Evolutionary conservation across 2,888 invertebrate species (phyloP), one percentile per base, ranked within the genome.

Genomic region (Morpho deidamia): DNA sequence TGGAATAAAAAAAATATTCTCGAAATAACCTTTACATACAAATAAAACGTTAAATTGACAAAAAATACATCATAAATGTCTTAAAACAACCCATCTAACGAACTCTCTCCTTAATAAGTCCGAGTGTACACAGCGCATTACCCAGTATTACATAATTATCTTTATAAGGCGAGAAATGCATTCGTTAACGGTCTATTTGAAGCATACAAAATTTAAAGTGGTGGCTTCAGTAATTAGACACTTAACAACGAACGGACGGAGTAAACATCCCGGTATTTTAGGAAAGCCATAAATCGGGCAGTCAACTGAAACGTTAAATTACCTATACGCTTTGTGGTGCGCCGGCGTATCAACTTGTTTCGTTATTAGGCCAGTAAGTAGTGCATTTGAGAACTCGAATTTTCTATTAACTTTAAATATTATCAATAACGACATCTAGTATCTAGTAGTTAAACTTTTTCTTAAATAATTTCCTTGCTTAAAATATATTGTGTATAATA

Each of bases 181-280:
- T 54, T 55, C 44, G 53, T 58, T 23, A 59, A 56, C 46, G 54
- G 60, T 53, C 45, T 59, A 54, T 55, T 55, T 58, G 43, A 49
- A 51, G 52, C 45, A 51, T 56, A 54, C 51, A 51, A 51, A 59
- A 44, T 12, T 12, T 35, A 39, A 51, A 44, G 44, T 51, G 61
- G 50, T 53, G 53, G 54, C 53, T 46, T 57, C 49, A 58, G 61
- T 65, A 67, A 68, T 66, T 66, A 65, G 56, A 64, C 58, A 56
- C 63, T 64, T 66, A 64, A 65, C 66, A 62, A 68, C 63, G 66
- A 68, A 66, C 66, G 61, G 58, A 59, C 55, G 54, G 54, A 59
- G 66, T 78, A 76, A 74, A 73, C 74, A 76, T 53, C 59, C 51
- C 58, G 70, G 66, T 76, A 75, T 74, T 77, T 76, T 70, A 65